A percentile compares a stretch with the other conserved stretches of the same genome.
These are phyloP conservation scores for Poeciliopsis gracilis DNA, from an alignment of 2,797 vertebrate genomes.

Conservation along the genomic window DNA sequence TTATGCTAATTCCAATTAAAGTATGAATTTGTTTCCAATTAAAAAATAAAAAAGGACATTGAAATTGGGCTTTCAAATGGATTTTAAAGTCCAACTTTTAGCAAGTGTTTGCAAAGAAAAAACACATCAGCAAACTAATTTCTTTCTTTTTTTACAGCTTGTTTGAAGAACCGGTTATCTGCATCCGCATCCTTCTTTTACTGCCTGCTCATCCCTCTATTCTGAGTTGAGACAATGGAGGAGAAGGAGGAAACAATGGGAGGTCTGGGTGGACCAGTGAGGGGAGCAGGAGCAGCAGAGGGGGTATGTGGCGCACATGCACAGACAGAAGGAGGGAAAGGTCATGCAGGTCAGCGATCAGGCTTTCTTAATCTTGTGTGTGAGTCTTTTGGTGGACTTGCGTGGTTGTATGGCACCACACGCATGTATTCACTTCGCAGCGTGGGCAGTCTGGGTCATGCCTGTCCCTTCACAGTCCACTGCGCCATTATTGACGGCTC, in stretches of 20 bases:
- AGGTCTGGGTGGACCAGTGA: constrained; percentile 60
- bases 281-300: constrained; percentile 40
- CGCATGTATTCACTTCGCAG: constrained; percentile 25
- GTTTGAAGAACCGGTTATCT: constrained; percentile 47
- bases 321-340: constrained; percentile 61
- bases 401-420: constrained; percentile 37
- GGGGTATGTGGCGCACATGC: constrained; percentile 49
- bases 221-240: constrained; percentile 74
- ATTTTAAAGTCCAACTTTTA: constrained; percentile 53
- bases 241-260: constrained; percentile 69
- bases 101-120: constrained; percentile 46
- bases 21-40: constrained; percentile 63
- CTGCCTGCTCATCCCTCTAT: constrained; percentile 64
- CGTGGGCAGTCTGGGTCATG: constrained; percentile 77
- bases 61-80: constrained; percentile 36
- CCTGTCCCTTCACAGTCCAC: constrained; percentile 81
- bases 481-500: constrained; percentile 81
- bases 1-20: constrained; percentile 62
- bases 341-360: constrained; percentile 74
- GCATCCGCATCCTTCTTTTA: constrained; percentile 60
- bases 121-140: constrained; percentile 43
- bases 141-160: neutral
- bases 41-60: constrained; percentile 41
- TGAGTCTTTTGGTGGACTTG: constrained; percentile 41
- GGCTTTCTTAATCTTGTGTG: constrained; percentile 56